Conservation (phyloP, 2,797 vertebrate species). For the Scolopax bukidnonensis region DNA sequence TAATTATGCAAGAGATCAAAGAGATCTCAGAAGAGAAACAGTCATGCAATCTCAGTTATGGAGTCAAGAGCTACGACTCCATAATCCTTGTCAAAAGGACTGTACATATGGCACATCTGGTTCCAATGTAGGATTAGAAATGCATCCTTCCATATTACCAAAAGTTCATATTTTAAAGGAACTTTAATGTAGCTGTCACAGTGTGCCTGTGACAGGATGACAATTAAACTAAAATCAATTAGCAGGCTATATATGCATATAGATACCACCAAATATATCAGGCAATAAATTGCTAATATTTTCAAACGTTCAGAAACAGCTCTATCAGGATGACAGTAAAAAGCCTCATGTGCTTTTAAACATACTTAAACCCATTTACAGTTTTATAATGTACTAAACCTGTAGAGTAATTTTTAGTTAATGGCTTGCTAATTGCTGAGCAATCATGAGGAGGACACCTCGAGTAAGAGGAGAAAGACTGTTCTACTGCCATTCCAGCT, state of each 20-base stretch:
- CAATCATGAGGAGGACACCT: background rate
- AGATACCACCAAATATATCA: background rate
- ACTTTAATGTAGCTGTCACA: constrained; percentile 6
- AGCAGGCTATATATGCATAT: background rate
- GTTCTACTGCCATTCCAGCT: background rate
- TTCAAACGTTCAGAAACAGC: background rate
- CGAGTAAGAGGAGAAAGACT: background rate
- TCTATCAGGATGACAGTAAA: constrained; percentile 3
- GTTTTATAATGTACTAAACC: constrained; percentile 17
- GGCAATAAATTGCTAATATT: constrained; percentile 9
- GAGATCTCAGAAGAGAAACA: constrained; percentile 1
- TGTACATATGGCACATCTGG: constrained; percentile 52
- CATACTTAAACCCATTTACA: background rate
- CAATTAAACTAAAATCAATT: constrained; percentile 23
- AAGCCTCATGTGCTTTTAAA: background rate
- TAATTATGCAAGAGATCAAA: constrained; percentile 43
- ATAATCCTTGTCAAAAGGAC: constrained; percentile 44
- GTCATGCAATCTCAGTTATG: constrained; percentile 9
- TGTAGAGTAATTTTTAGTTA: background rate
- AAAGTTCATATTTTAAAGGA: constrained; percentile 51
- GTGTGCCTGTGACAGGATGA: background rate
- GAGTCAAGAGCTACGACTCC: constrained; percentile 52
- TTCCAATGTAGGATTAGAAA: constrained; percentile 48
- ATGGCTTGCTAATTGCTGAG: constrained; percentile 7
- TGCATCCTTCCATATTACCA: constrained; percentile 10